Conservation (phyloP, 2,113 vertebrate genomes). For the Paracanthobrama guichenoti region DNA sequence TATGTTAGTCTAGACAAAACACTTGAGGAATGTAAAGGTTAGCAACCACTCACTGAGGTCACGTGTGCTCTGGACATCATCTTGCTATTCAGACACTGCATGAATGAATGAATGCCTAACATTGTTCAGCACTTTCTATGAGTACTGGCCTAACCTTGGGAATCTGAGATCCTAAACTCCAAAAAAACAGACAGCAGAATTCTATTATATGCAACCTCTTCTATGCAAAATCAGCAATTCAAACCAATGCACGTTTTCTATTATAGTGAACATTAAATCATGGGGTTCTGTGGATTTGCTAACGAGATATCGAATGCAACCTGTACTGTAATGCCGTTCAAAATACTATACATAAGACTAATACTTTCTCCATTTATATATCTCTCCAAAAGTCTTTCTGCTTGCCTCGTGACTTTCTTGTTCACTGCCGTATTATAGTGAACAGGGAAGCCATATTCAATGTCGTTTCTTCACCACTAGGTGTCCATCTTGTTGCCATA, state of each 20-base stretch:
- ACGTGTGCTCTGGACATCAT: slow-evolving; percentile 5
- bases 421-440: background rate
- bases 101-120: background rate
- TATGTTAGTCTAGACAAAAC: slow-evolving; percentile 17
- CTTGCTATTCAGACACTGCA: background rate
- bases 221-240: background rate
- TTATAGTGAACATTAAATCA: background rate
- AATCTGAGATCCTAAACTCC: background rate
- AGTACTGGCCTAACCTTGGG: background rate
- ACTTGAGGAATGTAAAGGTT: background rate
- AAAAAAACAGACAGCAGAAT: background rate
- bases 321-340: background rate
- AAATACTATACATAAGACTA: background rate
- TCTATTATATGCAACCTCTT: background rate
- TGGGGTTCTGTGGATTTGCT: too few relatives aligned
- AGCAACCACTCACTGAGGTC: slow-evolving; percentile 6
- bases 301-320: too few relatives aligned
- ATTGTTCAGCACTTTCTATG: background rate
- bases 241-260: background rate
- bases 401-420: background rate
- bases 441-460: background rate
- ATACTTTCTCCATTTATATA: background rate
- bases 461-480: slow-evolving; percentile 13
- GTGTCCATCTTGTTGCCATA: background rate
- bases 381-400: background rate